Base-by-base conservation (phyloP, 1,140 invertebrate genomes). In the Pogonognathellus flavescens region DNA sequence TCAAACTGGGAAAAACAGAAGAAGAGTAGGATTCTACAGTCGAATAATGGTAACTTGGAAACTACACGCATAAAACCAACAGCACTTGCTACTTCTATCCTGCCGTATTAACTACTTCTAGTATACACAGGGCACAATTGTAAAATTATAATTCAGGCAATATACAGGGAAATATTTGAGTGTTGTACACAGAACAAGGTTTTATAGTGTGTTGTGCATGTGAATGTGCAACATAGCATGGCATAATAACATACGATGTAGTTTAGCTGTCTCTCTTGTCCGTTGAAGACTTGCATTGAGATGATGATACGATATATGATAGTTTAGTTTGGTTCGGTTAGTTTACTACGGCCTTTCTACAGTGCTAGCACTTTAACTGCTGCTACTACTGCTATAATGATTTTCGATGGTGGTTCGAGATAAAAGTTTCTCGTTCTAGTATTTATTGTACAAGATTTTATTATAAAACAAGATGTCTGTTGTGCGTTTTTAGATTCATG, bases 371-470 rank as follows among this genome's bases (percentile, higher is more conserved):
- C 22, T 16, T 59, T 31, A 5, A 66, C 20, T 14, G 22, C 22
- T 14, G 62, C 25, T 25, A 16, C 22, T 66, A 66, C 25, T n/a
- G n/a, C n/a, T 66, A 66, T 66, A 41, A 57, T 9, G 9, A 57
- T 57, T 57, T 76, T 76, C 25, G 70, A 76, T 76, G 70, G 49
- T 76, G 70, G 25, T 31, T 1, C 11, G 70, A 76, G 70, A 76
- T 76, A 76, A 50, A 41, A 49, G 70, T 76, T 76, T 76, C 70
- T 76, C 14, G 70, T 76, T 50, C 41, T 18, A 76, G 41, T 76
- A 76, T 76, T 76, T 76, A 76, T 76, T 76, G 70, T n/a, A 50
- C 70, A 76, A 76, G 70, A 76, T 76, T 76, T 76, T 76, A 76
- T 76, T 76, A 76, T 76, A 76, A 76, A 50, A 76, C 41, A 76